A percentile compares a stretch with the other conserved stretches of the same genome.
phyloP scores from a whole-genome alignment of 2,888 invertebrate species.

The Eupithecia dodoneata region DNA sequence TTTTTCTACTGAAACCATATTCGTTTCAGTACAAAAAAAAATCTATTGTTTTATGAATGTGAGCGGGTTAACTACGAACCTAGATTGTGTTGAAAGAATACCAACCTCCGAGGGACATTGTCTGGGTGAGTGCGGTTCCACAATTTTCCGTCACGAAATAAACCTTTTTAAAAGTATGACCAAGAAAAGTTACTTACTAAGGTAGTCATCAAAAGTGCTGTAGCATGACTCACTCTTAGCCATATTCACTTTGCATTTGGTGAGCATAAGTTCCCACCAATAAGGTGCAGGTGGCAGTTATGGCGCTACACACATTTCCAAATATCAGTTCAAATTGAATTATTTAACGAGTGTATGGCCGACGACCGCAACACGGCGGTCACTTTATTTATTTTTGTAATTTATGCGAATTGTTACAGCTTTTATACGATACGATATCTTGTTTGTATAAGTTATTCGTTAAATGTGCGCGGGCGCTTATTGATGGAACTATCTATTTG shows the following conservation, averaged over 20 bases:
- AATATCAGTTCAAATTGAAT: conserved; percentile 68
- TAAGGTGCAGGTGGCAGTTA: conserved; percentile 43
- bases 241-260: conserved; percentile 29
- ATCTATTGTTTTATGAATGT: neutral
- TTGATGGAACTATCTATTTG: conserved; percentile 16
- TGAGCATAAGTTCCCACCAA: conserved; percentile 30
- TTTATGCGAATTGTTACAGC: conserved; percentile 53
- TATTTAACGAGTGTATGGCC: conserved; percentile 61
- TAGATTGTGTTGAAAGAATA: neutral
- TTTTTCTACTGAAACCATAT: no score
- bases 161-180: neutral
- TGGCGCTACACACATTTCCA: conserved; percentile 41
- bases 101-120: neutral
- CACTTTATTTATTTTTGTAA: conserved; percentile 69
- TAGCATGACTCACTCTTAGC: conserved; percentile 2
- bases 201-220: neutral
- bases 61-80: neutral
- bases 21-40: no score
- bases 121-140: neutral
- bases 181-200: neutral
- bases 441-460: conserved; percentile 17
- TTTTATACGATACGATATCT: conserved; percentile 53
- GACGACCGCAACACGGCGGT: conserved; percentile 51
- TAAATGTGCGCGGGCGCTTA: conserved; percentile 21
- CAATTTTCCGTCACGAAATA: neutral